Conservation (phyloP, 2,113 vertebrate species). For the Rousettus leschenaultii region DNA sequence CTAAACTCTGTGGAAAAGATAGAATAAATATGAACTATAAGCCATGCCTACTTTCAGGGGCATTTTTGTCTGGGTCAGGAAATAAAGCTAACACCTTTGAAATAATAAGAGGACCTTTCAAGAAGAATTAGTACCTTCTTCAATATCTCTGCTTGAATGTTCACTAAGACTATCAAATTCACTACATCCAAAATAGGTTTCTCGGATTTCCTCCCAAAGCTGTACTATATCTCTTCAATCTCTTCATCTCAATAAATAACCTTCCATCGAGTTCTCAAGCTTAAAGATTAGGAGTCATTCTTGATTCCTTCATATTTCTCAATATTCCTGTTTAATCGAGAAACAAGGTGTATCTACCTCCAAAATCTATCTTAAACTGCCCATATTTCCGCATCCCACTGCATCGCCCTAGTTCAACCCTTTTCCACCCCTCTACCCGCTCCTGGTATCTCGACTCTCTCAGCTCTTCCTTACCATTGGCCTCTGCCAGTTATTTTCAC, state of each 20-base stretch:
- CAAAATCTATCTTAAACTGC: neutral
- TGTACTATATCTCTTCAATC: neutral
- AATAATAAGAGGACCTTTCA: neutral
- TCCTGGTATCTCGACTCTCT: neutral
- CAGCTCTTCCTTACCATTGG: neutral
- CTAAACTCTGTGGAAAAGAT: neutral
- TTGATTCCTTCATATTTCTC: neutral
- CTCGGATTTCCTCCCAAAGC: neutral
- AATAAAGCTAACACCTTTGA: neutral
- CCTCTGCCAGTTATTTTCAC: neutral
- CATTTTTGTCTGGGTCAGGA: neutral
- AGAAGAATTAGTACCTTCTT: neutral
- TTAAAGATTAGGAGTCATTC: neutral
- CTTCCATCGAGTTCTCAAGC: neutral
- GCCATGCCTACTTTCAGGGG: neutral
- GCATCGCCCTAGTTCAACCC: neutral
- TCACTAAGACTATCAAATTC: neutral
- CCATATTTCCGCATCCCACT: neutral
- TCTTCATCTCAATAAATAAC: neutral
- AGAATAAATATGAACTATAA: neutral
- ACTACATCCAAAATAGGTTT: neutral
- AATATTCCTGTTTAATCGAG: neutral
- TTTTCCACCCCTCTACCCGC: accelerated
- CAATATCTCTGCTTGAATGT: neutral
- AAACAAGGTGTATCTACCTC: neutral